Percentiles rank a stretch among this genome's conserved stretches.
phyloP scores from a whole-genome alignment of 2,797 vertebrate genomes.

The Enteromius afrohamiltoni region DNA sequence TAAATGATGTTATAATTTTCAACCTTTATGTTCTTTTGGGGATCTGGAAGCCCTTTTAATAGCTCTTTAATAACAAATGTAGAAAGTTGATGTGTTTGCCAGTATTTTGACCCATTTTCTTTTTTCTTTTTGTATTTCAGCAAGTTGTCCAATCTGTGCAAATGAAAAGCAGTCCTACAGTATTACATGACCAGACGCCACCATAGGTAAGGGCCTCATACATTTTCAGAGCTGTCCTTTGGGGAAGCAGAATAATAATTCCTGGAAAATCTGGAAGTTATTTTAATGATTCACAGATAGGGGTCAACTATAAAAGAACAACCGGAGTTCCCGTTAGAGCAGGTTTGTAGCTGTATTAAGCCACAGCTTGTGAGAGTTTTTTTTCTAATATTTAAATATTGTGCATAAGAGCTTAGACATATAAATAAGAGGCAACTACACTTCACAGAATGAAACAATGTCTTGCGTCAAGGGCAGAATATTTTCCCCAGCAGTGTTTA shows the following conservation, averaged over 20 bases:
- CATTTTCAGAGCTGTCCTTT: constrained; percentile 34
- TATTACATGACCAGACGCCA: neutral
- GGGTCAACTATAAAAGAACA: constrained; percentile 14
- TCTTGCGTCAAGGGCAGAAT: neutral
- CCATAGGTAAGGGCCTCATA: neutral
- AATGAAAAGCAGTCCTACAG: constrained; percentile 8
- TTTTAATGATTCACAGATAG: constrained; percentile 40
- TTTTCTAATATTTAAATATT: neutral
- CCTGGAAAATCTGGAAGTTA: constrained; percentile 49
- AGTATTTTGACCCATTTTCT: neutral
- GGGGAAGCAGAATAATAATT: constrained; percentile 29
- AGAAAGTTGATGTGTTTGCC: neutral
- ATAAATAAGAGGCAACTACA: neutral
- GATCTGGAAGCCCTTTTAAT: too few relatives aligned
- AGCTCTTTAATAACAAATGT: neutral
- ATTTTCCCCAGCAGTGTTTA: neutral
- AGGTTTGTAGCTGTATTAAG: neutral
- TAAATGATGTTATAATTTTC: too few relatives aligned
- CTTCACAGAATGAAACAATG: neutral
- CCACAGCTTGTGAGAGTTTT: neutral
- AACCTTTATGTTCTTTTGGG: too few relatives aligned
- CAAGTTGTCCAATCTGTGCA: neutral
- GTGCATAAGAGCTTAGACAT: neutral
- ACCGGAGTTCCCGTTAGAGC: neutral
- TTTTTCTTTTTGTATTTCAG: neutral